Percentiles rank a stretch among this genome's conserved stretches.
These are phyloP conservation scores for Dyspetes luteomarginatus DNA, from an alignment of 2,888 invertebrate genomes.

Conservation along the genomic window DNA sequence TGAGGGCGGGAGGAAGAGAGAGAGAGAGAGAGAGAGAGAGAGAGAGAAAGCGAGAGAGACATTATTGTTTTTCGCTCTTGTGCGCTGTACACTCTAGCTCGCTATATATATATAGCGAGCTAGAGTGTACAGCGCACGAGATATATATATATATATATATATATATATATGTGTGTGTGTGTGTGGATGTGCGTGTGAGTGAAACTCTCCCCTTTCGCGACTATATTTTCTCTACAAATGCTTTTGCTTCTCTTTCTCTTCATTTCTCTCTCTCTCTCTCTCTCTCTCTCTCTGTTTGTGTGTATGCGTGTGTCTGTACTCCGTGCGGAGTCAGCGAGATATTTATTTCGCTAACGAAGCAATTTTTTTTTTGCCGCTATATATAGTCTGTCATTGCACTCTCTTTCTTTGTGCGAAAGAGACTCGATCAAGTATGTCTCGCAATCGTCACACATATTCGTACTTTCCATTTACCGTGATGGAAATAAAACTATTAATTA, in stretches of 20 bases:
- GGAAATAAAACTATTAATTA: not conserved
- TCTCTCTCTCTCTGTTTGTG: slow-evolving; percentile 22
- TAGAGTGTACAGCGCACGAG: too few relatives aligned
- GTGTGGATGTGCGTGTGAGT: too few relatives aligned
- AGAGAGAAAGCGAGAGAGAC: slow-evolving; percentile 65
- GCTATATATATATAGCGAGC: slow-evolving; percentile 34
- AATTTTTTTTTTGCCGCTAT: slow-evolving; percentile 40
- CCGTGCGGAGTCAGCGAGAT: slow-evolving; percentile 29
- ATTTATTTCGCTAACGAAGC: slow-evolving; percentile 57
- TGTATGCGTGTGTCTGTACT: too few relatives aligned
- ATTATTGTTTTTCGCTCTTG: slow-evolving; percentile 73
- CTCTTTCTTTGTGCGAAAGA: slow-evolving; percentile 9
- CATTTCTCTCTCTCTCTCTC: slow-evolving; percentile 11
- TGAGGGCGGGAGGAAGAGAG: not conserved
- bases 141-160: too few relatives aligned
- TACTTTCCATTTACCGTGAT: not conserved
- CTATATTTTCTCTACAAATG: slow-evolving; percentile 5
- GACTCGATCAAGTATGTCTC: slow-evolving; percentile 6
- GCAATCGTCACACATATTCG: not conserved
- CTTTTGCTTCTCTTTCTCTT: not conserved
- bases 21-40: slow-evolving; percentile 25
- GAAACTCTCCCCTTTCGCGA: slow-evolving; percentile 30
- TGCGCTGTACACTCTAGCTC: slow-evolving; percentile 15
- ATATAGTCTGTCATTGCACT: slow-evolving; percentile 37
- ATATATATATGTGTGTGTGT: too few relatives aligned